Evolutionary conservation across 2,888 invertebrate genomes (phyloP).

Genomic region (Pemphredon lugubris): DNA sequence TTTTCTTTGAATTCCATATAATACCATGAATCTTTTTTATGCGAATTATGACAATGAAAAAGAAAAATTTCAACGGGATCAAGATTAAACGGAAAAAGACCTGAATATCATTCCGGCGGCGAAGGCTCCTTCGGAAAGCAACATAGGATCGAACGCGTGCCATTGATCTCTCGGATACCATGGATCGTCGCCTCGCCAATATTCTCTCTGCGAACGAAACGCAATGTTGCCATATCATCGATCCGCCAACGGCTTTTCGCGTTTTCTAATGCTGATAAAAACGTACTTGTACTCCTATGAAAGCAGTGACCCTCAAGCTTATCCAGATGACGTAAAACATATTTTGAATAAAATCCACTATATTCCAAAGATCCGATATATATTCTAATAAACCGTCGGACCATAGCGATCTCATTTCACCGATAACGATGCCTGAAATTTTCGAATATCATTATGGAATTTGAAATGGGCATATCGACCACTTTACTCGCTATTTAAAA

Average conservation of each 20-base stretch:
- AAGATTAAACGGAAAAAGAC: constrained; percentile 75
- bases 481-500: too few species aligned
- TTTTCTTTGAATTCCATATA: too few species aligned
- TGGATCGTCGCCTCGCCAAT: constrained; percentile 87
- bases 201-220: constrained; percentile 86
- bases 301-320: constrained; percentile 92
- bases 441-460: background rate
- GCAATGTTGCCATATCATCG: too few species aligned
- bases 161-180: constrained; percentile 95
- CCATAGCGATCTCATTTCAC: constrained; percentile 96
- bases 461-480: background rate
- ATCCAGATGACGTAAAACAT: constrained; percentile 97
- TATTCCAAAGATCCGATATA: constrained; percentile 98
- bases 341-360: constrained; percentile 98
- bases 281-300: constrained; percentile 94
- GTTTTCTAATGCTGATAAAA: too few species aligned
- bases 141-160: constrained; percentile 97
- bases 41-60: too few species aligned
- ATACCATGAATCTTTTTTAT: too few species aligned
- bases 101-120: constrained; percentile 98
- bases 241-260: too few species aligned
- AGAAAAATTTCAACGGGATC: background rate
- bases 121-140: constrained; percentile 96
- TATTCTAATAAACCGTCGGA: constrained; percentile 95
- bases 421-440: constrained; percentile 94